Conservation (phyloP, 2,113 vertebrate species). For the Phalacrocorax pelagicus region DNA sequence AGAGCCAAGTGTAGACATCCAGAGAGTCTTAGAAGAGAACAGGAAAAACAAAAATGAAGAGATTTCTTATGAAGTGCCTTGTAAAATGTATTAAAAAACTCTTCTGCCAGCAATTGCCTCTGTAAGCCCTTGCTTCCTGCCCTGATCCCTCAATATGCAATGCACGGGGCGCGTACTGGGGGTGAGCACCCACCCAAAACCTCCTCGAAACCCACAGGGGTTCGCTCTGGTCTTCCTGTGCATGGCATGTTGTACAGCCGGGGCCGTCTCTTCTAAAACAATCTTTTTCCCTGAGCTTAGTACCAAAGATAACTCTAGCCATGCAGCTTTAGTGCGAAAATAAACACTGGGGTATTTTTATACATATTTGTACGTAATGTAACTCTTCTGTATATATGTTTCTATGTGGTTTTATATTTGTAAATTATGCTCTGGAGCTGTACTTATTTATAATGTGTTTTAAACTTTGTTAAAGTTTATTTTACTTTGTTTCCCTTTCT, state of each 20-base stretch:
- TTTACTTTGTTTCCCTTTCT: background rate
- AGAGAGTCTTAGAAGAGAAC: conserved; percentile 25
- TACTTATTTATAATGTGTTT: conserved; percentile 81
- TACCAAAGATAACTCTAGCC: conserved; percentile 69
- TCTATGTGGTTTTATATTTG: conserved; percentile 77
- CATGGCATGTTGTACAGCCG: background rate
- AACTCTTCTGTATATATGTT: conserved; percentile 73
- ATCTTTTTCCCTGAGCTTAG: conserved; percentile 38
- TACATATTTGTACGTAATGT: conserved; percentile 65
- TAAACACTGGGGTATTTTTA: conserved; percentile 64
- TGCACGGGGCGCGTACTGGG: background rate
- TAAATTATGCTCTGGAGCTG: conserved; percentile 74
- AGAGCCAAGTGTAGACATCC: background rate
- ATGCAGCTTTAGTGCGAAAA: conserved; percentile 55
- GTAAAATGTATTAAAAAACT: conserved; percentile 44
- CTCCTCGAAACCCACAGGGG: accelerated
- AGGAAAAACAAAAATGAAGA: conserved; percentile 49
- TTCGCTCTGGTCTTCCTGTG: background rate
- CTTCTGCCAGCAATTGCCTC: conserved; percentile 19
- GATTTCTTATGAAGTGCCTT: conserved; percentile 72
- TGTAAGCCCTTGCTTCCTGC: conserved; percentile 15
- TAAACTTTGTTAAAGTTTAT: conserved; percentile 52
- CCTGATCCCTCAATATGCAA: background rate
- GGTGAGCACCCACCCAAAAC: background rate
- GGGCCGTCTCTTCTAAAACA: background rate